Conservation (phyloP, 1,140 invertebrate genomes). For the Drosophila setifemur region DNA sequence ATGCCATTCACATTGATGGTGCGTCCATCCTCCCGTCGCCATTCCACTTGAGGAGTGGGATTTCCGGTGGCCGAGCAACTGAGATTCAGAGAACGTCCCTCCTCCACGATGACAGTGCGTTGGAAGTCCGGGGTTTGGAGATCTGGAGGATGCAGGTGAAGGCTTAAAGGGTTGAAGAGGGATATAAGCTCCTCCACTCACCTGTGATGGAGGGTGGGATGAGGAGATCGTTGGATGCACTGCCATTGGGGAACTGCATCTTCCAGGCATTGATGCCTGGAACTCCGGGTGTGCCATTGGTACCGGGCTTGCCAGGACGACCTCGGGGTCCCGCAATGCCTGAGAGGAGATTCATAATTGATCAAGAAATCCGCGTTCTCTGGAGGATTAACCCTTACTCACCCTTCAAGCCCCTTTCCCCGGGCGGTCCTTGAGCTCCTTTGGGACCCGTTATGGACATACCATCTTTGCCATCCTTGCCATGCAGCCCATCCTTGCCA, state of each 20-base stretch:
- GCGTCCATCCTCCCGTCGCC: conserved; percentile 88
- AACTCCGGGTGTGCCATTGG: conserved; percentile 86
- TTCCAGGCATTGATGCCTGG: conserved; percentile 90
- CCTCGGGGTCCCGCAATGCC: conserved; percentile 88
- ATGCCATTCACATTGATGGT: conserved; percentile 84
- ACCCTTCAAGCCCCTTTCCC: conserved; percentile 79
- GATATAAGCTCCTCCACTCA: conserved; percentile 64
- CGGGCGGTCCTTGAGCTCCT: conserved; percentile 85
- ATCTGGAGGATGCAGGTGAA: too few species aligned
- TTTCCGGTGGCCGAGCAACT: conserved; percentile 90
- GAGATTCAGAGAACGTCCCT: conserved; percentile 89
- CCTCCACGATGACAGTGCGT: conserved; percentile 85
- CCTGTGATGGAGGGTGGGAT: conserved; percentile 91
- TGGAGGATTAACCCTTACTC: not conserved
- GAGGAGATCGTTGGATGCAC: conserved; percentile 85
- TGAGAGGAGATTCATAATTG: conserved; percentile 18
- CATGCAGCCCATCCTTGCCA: conserved; percentile 88
- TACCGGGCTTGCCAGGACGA: conserved; percentile 86
- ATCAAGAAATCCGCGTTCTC: too few species aligned
- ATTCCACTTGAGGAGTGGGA: conserved; percentile 89
- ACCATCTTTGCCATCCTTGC: conserved; percentile 88
- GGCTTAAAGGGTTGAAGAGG: not conserved
- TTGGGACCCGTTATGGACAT: conserved; percentile 81
- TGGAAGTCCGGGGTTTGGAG: conserved; percentile 51
- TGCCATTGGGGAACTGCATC: conserved; percentile 85